Evolutionary conservation across 2,888 invertebrate genomes (phyloP), one percentile per base, ranked within the genome.

Genomic region (Cordilura impudica): DNA sequence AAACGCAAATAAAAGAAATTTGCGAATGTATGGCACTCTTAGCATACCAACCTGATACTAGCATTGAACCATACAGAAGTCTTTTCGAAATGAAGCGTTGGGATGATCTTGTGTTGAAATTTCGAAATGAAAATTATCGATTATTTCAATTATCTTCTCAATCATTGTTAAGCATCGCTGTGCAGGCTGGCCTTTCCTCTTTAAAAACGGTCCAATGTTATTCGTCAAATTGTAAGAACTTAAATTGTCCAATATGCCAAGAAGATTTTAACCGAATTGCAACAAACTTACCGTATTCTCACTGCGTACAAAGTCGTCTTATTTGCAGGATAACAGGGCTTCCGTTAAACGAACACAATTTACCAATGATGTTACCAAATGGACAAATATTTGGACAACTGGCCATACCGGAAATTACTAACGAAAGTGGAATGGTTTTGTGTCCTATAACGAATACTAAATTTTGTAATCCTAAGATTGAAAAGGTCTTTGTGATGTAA

Each of bases 291-390:
- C 99, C 99, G 78, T 96, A 94, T 90, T 98, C 99, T 81, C 98
- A 99, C 91, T 97, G 97, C 90, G 96, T 97, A 65, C 98, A 98
- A 90, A 98, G 98, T 81, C 93, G 97, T 67, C 93, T 98, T 67
- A 96, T 98, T 86, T 99, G 99, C 90, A 93, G 93, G 87, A 94
- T 98, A 84, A 96, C 96, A 78, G 96, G 97, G 26, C 92, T 95
- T 84, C 95, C 97, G 56, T 92, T 99, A 85, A 98, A 99, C 91
- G 98, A 99, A 89, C 96, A 99, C 90, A 98, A 99, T 91, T 97
- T 97, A 84, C 98, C 98, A 10, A 96, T 99, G 95, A 97, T 98
- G 94, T 92, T 99, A 90, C 99, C 99, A 80, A 99, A 99, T 91
- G 99, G 99, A 70, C 96, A 97, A 90, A 98, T 99, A 75, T 99